Conservation (phyloP, 2,797 vertebrate genomes). For the Alauda arvensis region DNA sequence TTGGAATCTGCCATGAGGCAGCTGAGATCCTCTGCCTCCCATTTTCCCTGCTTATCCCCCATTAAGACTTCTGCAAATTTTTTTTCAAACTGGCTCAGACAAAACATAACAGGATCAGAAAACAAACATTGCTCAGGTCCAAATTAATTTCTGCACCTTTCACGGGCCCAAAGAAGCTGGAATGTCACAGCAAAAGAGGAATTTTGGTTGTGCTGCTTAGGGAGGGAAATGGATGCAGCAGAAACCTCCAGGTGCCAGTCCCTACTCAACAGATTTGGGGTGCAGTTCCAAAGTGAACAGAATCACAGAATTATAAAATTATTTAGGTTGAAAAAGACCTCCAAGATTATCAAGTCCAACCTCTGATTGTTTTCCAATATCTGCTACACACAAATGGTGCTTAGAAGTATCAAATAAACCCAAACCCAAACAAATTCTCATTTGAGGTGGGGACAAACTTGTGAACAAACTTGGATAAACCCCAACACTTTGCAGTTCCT, state of each 20-base stretch:
- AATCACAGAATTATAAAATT: not conserved
- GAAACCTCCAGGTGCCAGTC: not conserved
- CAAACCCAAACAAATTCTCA: not conserved
- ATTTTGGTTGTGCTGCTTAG: not conserved
- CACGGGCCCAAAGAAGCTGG: not conserved
- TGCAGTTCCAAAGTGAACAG: not conserved
- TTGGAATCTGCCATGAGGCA: not conserved
- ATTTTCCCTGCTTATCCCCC: not conserved
- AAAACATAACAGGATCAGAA: not conserved
- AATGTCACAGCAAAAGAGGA: not conserved
- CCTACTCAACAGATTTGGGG: not conserved
- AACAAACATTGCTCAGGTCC: not conserved
- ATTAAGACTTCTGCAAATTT: not conserved
- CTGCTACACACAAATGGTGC: rapidly evolving
- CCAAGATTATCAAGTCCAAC: not conserved
- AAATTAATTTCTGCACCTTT: not conserved
- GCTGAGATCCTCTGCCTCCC: not conserved
- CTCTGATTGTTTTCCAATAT: not conserved
- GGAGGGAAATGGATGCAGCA: not conserved
- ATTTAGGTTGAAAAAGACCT: not conserved
- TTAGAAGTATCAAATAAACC: not conserved
- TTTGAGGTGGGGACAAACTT: not conserved
- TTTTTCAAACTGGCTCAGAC: not conserved
- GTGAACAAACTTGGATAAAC: not conserved
- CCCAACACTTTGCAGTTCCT: not conserved